Evolutionary conservation across 2,888 invertebrate species (phyloP).

Genomic region (Arctia plantaginis): DNA sequence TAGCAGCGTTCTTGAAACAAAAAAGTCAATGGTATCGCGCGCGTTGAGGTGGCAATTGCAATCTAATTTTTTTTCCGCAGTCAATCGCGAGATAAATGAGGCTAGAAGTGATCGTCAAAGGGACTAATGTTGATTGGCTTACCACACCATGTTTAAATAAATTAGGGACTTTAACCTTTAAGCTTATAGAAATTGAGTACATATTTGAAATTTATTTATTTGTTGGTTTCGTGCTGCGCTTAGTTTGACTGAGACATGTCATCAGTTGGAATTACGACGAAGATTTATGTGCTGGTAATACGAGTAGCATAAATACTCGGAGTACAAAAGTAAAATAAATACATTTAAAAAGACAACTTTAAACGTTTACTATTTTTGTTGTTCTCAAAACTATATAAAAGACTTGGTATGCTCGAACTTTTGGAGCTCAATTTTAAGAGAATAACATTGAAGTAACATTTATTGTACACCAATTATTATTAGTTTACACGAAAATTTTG

Average conservation of each 20-base stretch:
- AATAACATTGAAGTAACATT: no score
- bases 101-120: constrained; percentile 77
- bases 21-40: constrained; percentile 79
- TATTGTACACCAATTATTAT: no score
- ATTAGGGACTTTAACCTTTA: constrained; percentile 51
- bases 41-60: constrained; percentile 83
- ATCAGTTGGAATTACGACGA: constrained; percentile 67
- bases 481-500: no score
- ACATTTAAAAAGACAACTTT: constrained; percentile 7
- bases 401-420: no score
- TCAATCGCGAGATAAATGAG: constrained; percentile 84
- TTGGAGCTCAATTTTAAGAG: no score
- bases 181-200: constrained; percentile 36
- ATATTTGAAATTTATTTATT: constrained; percentile 25
- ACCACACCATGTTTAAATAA: constrained; percentile 48
- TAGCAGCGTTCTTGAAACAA: constrained; percentile 76
- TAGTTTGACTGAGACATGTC: constrained; percentile 63
- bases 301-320: no score
- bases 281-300: constrained; percentile 72
- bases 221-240: constrained; percentile 20
- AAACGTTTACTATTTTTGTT: not conserved
- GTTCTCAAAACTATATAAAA: not conserved
- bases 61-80: constrained; percentile 82
- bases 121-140: constrained; percentile 83
- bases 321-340: not conserved